Conservation (phyloP, 2,113 vertebrate species). For the Sorex fumeus region DNA sequence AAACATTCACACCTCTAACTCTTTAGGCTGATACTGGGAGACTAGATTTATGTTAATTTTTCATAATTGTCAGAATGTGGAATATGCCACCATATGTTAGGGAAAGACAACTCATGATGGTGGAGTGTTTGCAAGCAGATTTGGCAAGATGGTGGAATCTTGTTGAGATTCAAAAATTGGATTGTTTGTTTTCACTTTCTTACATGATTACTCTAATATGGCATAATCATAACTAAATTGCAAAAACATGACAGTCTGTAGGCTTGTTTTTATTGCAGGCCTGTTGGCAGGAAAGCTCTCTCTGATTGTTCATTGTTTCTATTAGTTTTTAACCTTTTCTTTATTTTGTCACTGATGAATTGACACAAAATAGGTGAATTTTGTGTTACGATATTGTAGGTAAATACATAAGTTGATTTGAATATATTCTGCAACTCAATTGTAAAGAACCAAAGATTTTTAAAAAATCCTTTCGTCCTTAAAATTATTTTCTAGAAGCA, state of each 20-base stretch:
- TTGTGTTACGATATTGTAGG: constrained; percentile 20
- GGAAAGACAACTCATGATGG: background rate
- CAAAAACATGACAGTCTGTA: background rate
- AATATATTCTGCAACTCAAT: background rate
- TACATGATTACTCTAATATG: constrained; percentile 21
- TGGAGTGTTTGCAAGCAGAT: constrained; percentile 21
- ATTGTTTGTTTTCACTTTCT: constrained; percentile 62
- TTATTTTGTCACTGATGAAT: background rate
- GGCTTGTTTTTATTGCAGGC: background rate
- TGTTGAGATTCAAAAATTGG: constrained; percentile 61
- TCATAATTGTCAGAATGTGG: background rate
- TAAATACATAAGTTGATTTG: background rate
- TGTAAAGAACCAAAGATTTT: background rate
- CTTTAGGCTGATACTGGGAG: constrained; percentile 27
- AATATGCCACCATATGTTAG: background rate
- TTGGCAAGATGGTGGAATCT: constrained; percentile 46
- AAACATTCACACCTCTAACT: constrained; percentile 1
- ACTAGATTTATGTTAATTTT: constrained; percentile 57
- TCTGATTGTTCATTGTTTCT: constrained; percentile 29
- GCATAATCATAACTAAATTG: constrained; percentile 25
- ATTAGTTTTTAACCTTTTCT: constrained; percentile 4
- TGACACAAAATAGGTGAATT: constrained; percentile 19
- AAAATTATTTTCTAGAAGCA: background rate
- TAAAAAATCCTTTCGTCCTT: background rate
- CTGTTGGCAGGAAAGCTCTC: constrained; percentile 2